Base-by-base conservation (phyloP, 2,888 invertebrate species). In the Drosophila anomalata region DNA sequence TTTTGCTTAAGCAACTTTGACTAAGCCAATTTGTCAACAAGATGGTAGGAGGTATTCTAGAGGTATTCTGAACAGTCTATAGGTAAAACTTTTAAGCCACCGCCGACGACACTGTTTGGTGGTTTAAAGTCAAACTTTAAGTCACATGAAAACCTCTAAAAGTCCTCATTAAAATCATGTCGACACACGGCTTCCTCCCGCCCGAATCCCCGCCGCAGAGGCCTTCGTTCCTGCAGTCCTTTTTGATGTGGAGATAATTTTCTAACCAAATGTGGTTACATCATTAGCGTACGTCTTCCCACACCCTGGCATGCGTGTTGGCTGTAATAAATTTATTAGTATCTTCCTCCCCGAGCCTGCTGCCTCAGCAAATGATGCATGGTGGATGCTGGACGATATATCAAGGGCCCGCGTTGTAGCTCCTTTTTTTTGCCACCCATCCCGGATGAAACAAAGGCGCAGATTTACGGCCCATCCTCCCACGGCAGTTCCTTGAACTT, bases 201-300 rank as follows among this genome's bases (percentile, higher is more conserved):
- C n/a, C 39, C 54, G 22, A 3, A 22, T 22, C 22, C 22, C 22
- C 22, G 22, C 22, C 22, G 5, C n/a, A 50, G 11, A 24, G 47
- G 39, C 11, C 2, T 8, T 8, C 22, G 39, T 31, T 31, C 26
- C 26, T 42, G 69, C 52, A n/a, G 44, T 44, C 17, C 36, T 69
- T 78, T 85, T 85, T 82, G 78, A 82, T 82, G 82, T 79, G 74
- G 42, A 75, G 82, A 78, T 87, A 88, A 88, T 87, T 87, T 88
- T 88, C 79, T 76, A 73, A 65, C 84, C 84, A 83, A 86, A 87
- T 87, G 87, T 87, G 87, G 86, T 88, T 79, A 86, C 79, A 85
- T 88, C 88, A 88, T 88, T 88, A 88, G 85, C 78, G 78, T 75
- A 75, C 67, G 67, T 73, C 68, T 52, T 46, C 41, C 42, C 41